Base-by-base conservation (phyloP, 2,888 invertebrate genomes). In the Melipona beecheii region DNA sequence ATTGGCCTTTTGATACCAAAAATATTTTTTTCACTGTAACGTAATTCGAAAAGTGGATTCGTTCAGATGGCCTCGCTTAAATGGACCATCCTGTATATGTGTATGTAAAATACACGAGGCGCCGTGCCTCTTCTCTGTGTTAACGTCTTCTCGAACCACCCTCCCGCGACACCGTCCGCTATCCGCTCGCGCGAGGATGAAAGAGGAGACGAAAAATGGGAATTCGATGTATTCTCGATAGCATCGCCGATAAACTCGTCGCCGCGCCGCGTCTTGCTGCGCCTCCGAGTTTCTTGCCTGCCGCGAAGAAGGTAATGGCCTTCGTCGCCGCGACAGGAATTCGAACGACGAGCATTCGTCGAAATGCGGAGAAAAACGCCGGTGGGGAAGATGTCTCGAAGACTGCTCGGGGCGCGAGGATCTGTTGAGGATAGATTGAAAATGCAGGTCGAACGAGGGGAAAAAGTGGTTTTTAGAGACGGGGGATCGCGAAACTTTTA, bases 191-290 rank as follows among this genome's bases (percentile, higher is more conserved):
- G 74, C 70, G 75, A 78, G 81, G 80, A 78, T 69, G 68, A 56
- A 74, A 76, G 54, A 65, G 68, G 60, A 65, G 52, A 62, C 72
- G 43, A 81, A 77, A 86, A 78, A 86, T 71, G 68, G 83, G 58
- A 78, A 78, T 81, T 81, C 76, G 76, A 81, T 83, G 81, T 81
- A 81, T 81, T 81, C 81, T 60, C 82, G 75, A 83, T 83, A 68
- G 50, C 81, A 71, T 81, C 66, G 24, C 24, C 80, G 80, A 82
- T 80, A 80, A 80, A 75, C 70, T 60, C 52, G 27, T 21, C 65
- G 43, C 27, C 62, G 75, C n/a, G 71, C 19, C 66, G 31, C 72
- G 17, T 24, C 13, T 36, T 36, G 36, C 31, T 43, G 66, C 66
- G 11, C 64, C 54, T 66, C n/a, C 31, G 49, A 79, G 69, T 69